phyloP scores from a whole-genome alignment of 2,888 invertebrate species.

The Diaphora mendica region DNA sequence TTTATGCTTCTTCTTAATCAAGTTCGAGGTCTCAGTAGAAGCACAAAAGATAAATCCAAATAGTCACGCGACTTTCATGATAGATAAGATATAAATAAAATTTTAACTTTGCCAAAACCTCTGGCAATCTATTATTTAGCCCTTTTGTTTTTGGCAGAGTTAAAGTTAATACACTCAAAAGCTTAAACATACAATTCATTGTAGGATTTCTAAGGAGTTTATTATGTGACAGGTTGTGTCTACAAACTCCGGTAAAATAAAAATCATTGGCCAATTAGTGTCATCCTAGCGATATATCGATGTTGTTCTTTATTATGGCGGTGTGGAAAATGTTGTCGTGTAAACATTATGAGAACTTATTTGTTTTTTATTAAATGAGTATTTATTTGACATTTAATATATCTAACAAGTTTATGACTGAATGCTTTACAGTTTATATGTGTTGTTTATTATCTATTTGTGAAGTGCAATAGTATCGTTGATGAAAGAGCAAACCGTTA shows the following conservation, averaged over 20 bases:
- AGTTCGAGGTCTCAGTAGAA: background rate
- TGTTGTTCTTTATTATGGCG: constrained; percentile 8
- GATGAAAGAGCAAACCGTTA: background rate
- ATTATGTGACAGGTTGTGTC: constrained; percentile 15
- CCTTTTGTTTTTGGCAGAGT: too few relatives aligned
- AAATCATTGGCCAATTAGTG: constrained; percentile 34
- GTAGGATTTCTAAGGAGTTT: constrained; percentile 13
- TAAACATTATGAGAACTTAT: background rate
- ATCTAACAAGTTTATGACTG: background rate
- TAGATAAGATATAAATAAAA: background rate
- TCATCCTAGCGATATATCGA: constrained; percentile 22
- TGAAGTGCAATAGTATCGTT: background rate
- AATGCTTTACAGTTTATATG: background rate
- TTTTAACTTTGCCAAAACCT: background rate
- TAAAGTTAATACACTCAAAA: too few relatives aligned
- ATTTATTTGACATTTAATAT: background rate
- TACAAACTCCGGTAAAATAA: constrained; percentile 16
- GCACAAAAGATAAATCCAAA: background rate
- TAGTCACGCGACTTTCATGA: background rate
- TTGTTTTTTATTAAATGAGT: background rate
- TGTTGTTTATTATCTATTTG: background rate
- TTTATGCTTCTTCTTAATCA: background rate
- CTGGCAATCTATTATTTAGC: background rate
- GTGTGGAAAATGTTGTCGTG: constrained; percentile 9
- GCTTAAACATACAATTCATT: background rate